Conservation (phyloP, 2,113 vertebrate species). For the Mormyrus iriodes region DNA sequence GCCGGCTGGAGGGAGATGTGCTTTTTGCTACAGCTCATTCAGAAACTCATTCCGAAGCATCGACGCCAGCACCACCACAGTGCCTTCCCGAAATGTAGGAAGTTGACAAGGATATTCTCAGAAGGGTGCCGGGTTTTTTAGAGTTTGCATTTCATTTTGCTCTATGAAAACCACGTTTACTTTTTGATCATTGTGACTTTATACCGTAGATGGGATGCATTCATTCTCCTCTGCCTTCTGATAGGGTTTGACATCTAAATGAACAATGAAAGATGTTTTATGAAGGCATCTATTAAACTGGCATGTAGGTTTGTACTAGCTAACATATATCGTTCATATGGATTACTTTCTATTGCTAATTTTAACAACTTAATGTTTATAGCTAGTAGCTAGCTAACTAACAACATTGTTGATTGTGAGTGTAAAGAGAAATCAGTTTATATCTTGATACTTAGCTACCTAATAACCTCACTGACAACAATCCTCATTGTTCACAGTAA, state of each 20-base stretch:
- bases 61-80: not conserved
- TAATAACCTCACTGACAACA: not conserved
- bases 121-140: not conserved
- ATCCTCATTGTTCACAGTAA: not conserved
- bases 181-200: not conserved
- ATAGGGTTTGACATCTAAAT: not conserved
- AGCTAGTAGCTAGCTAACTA: not conserved
- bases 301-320: not conserved
- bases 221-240: not conserved
- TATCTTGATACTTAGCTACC: not conserved
- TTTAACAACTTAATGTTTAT: no score
- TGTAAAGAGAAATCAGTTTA: not conserved
- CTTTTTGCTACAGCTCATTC: not conserved
- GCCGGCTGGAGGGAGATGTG: not conserved
- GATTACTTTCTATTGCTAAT: not conserved
- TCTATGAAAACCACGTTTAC: not conserved
- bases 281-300: not conserved
- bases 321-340: not conserved
- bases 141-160: not conserved
- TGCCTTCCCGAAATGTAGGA: not conserved
- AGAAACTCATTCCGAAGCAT: not conserved
- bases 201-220: not conserved
- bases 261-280: not conserved
- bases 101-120: not conserved
- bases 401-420: not conserved